phyloP scores from a whole-genome alignment of 1,140 invertebrate genomes.

The Hylaeus volcanicus region DNA sequence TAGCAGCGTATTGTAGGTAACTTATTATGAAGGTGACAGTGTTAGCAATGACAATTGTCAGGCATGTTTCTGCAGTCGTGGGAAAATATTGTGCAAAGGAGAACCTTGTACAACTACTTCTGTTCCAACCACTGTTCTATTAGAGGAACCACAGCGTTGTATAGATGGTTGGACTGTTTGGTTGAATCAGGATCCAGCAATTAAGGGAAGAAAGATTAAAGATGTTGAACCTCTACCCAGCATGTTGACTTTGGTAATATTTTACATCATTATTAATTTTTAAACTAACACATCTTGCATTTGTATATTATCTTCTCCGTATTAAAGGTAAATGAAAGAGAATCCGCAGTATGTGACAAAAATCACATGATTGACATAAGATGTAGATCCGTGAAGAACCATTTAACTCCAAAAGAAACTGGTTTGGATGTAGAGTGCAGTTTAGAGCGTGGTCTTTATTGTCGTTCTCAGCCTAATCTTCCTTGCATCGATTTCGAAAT shows the following conservation, averaged over 20 bases:
- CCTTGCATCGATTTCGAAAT: slow-evolving; percentile 88
- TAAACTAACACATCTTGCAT: background rate
- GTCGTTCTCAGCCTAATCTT: slow-evolving; percentile 77
- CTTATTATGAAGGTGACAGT: slow-evolving; percentile 89
- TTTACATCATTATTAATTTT: background rate
- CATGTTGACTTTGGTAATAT: slow-evolving; percentile 79
- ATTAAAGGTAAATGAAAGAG: slow-evolving; percentile 72
- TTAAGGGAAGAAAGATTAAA: slow-evolving; percentile 76
- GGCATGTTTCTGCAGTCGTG: slow-evolving; percentile 87
- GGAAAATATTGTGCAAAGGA: slow-evolving; percentile 86
- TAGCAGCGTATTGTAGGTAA: slow-evolving; percentile 37
- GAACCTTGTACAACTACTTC: slow-evolving; percentile 82
- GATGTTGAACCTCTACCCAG: slow-evolving; percentile 85
- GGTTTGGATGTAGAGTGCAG: slow-evolving; percentile 88
- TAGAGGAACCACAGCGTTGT: slow-evolving; percentile 80
- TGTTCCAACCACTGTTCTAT: slow-evolving; percentile 58
- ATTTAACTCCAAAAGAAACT: slow-evolving; percentile 84
- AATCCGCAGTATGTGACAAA: slow-evolving; percentile 80
- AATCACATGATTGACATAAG: slow-evolving; percentile 86
- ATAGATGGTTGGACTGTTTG: slow-evolving; percentile 87
- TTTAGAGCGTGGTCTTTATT: slow-evolving; percentile 86
- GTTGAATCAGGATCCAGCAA: slow-evolving; percentile 84
- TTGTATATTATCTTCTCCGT: background rate
- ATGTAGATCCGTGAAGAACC: slow-evolving; percentile 85
- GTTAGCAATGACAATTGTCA: slow-evolving; percentile 89